Conservation (phyloP, 2,797 vertebrate species). For the Danio albolineatus region DNA sequence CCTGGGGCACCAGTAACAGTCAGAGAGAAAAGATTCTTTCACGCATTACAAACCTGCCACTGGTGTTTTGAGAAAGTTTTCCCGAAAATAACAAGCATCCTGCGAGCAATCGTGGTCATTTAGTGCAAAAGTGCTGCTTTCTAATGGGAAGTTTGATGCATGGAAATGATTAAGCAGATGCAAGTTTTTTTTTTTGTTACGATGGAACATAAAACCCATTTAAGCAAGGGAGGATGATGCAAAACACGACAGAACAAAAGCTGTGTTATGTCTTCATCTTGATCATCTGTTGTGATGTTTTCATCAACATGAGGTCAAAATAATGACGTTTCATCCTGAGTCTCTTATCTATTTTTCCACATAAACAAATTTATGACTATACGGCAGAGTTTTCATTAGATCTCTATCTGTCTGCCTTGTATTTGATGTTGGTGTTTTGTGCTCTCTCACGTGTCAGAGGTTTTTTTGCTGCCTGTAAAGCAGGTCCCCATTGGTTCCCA, state of each 20-base stretch:
- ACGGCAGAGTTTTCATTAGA: not conserved
- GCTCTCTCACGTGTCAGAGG: not conserved
- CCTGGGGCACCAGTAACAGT: constrained; percentile 47
- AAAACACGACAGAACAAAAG: constrained; percentile 23
- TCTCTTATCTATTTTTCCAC: constrained; percentile 12
- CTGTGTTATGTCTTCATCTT: constrained; percentile 11
- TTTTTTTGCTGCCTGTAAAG: constrained; percentile 2
- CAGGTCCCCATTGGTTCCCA: not conserved
- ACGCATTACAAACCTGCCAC: constrained; percentile 32
- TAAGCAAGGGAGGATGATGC: constrained; percentile 2
- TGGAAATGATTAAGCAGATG: constrained; percentile 22
- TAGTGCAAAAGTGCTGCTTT: not conserved
- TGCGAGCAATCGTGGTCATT: not conserved
- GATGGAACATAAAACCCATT: constrained; percentile 6
- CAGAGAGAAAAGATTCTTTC: constrained; percentile 56
- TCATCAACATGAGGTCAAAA: constrained; percentile 29
- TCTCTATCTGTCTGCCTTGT: constrained; percentile 20
- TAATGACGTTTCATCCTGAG: constrained; percentile 26
- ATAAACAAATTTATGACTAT: constrained; percentile 16
- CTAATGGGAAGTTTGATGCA: constrained; percentile 13
- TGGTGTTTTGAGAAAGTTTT: constrained; percentile 21
- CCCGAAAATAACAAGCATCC: constrained; percentile 16
- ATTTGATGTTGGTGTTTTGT: constrained; percentile 15
- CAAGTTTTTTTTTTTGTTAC: constrained; percentile 16
- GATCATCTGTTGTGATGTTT: constrained; percentile 17